phyloP scores from a whole-genome alignment of 2,797 vertebrate species.

The Dromococcyx pavoninus region DNA sequence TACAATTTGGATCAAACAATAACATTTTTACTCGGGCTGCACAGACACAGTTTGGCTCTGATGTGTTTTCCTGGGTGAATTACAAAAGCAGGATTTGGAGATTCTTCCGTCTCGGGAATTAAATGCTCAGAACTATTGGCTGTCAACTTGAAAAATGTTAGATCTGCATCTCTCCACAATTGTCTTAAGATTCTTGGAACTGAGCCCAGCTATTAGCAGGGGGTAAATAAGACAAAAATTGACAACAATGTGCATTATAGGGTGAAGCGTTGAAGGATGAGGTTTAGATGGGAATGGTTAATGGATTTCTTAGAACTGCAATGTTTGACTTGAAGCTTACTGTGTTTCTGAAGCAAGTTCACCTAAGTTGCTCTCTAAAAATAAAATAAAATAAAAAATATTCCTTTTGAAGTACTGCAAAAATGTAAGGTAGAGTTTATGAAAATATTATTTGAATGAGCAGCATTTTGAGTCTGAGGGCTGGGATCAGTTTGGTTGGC shows the following conservation, averaged over 20 bases:
- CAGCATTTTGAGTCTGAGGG: not conserved
- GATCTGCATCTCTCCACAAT: conserved; percentile 50
- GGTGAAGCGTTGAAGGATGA: conserved; percentile 29
- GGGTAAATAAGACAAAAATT: conserved; percentile 67
- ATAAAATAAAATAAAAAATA: not conserved
- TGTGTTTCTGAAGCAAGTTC: not conserved
- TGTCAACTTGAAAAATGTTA: conserved; percentile 61
- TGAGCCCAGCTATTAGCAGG: conserved; percentile 61
- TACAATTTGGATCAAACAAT: conserved; percentile 57
- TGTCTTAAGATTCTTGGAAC: conserved; percentile 63
- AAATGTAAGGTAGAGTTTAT: not conserved
- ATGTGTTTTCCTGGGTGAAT: conserved; percentile 46
- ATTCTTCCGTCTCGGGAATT: conserved; percentile 32
- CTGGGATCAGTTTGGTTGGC: not conserved
- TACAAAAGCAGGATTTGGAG: conserved; percentile 55
- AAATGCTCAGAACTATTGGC: conserved; percentile 48
- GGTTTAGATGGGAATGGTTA: conserved; percentile 13
- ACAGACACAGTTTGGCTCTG: conserved; percentile 33
- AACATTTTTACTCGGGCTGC: conserved; percentile 35
- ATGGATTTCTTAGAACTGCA: conserved; percentile 43
- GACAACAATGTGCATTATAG: conserved; percentile 45
- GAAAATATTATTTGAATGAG: not conserved
- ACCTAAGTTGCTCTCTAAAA: not conserved
- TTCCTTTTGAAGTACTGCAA: not conserved
- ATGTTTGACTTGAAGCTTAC: conserved; percentile 23